Conservation (phyloP, 2,113 vertebrate species). For the Chaetodon trifascialis region DNA sequence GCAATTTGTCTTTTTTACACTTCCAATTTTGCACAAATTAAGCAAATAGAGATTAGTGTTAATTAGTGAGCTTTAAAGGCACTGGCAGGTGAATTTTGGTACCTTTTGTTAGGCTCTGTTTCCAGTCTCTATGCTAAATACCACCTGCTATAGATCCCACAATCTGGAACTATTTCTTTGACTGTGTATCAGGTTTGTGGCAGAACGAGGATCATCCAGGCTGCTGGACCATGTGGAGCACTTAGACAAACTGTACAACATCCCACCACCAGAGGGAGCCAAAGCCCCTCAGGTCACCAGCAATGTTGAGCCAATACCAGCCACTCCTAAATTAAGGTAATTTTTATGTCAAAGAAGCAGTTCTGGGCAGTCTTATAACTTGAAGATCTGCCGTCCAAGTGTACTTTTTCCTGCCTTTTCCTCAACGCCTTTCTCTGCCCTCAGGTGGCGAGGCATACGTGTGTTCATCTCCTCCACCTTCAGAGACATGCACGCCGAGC, state of each 20-base stretch:
- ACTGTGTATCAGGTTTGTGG: constrained; percentile 85
- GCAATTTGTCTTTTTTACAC: too few relatives aligned
- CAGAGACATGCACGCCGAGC: constrained; percentile 91
- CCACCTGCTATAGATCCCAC: fast-evolving
- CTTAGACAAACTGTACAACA: constrained; percentile 86
- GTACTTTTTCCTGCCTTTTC: background rate
- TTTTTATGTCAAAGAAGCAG: background rate
- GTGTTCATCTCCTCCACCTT: constrained; percentile 94
- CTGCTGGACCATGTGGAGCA: constrained; percentile 89
- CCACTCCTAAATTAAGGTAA: constrained; percentile 73
- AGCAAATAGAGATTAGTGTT: too few relatives aligned
- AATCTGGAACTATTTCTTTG: background rate
- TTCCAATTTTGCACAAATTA: too few relatives aligned
- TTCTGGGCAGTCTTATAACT: background rate
- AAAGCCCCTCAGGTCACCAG: constrained; percentile 31
- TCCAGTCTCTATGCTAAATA: too few relatives aligned
- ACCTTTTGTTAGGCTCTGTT: too few relatives aligned
- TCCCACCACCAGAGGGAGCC: constrained; percentile 78
- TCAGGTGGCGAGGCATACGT: constrained; percentile 87
- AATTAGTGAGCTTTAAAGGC: too few relatives aligned
- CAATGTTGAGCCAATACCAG: constrained; percentile 46
- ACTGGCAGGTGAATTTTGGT: too few relatives aligned
- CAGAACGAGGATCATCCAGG: constrained; percentile 86
- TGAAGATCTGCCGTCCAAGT: background rate
- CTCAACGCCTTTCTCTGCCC: background rate